Percentiles rank a stretch among this genome's conserved stretches.
phyloP scores from a whole-genome alignment of 2,113 vertebrate species.

The Ochotona curzoniae region DNA sequence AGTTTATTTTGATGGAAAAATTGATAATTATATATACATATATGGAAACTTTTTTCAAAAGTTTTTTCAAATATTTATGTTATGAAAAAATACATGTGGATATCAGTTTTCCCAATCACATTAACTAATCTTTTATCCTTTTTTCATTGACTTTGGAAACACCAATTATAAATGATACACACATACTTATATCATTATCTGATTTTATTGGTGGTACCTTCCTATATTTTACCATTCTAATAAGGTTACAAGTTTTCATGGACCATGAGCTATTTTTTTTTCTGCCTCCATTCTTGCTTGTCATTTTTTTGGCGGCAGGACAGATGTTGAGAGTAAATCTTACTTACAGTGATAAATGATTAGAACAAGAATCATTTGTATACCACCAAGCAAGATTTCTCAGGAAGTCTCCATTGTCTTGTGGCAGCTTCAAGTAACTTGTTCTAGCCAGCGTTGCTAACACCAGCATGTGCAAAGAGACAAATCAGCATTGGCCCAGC shows the following conservation, averaged over 20 bases:
- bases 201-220: neutral
- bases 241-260: neutral
- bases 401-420: neutral
- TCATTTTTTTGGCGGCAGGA: neutral
- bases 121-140: too few relatives aligned
- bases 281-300: neutral
- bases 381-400: neutral
- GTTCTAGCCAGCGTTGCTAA: neutral
- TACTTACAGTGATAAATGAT: neutral
- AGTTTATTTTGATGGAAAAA: too few relatives aligned
- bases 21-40: too few relatives aligned
- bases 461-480: neutral
- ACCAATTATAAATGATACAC: neutral
- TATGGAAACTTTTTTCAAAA: too few relatives aligned
- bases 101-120: too few relatives aligned
- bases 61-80: too few relatives aligned
- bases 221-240: neutral
- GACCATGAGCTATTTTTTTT: neutral
- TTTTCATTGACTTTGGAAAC: too few relatives aligned
- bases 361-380: neutral
- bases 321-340: neutral
- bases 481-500: neutral
- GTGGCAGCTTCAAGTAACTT: neutral
- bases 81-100: too few relatives aligned
- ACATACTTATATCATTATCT: neutral